Evolutionary conservation across 2,888 invertebrate genomes (phyloP).

Genomic region (Tortricodes alternella): DNA sequence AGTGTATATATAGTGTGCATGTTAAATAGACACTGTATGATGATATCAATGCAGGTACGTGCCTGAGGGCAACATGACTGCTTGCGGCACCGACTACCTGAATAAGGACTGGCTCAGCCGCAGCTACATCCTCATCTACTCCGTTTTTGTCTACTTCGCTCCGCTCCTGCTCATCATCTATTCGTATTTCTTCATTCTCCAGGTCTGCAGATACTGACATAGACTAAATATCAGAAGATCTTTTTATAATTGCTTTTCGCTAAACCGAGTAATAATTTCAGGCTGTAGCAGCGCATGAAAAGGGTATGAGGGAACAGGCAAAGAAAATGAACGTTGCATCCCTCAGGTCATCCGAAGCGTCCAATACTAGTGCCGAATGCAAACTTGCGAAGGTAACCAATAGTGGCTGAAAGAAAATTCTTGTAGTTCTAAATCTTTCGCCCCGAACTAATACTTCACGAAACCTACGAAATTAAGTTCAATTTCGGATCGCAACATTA

Average conservation of each 20-base stretch:
- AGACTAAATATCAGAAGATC: too few species aligned
- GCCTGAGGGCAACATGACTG: constrained; percentile 96
- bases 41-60: constrained; percentile 85
- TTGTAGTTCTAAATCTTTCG: too few species aligned
- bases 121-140: constrained; percentile 91
- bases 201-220: constrained; percentile 70
- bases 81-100: constrained; percentile 95
- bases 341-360: constrained; percentile 89
- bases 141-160: constrained; percentile 89
- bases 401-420: not conserved
- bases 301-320: constrained; percentile 93
- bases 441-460: too few species aligned
- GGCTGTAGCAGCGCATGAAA: constrained; percentile 93
- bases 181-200: constrained; percentile 94
- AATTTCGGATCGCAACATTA: too few species aligned
- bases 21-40: not conserved
- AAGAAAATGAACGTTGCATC: constrained; percentile 97
- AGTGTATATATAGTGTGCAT: not conserved
- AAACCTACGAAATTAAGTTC: too few species aligned
- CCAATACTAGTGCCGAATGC: constrained; percentile 91
- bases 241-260: too few species aligned
- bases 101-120: constrained; percentile 88
- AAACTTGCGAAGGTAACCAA: constrained; percentile 89
- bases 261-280: constrained; percentile 63
- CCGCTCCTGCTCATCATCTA: constrained; percentile 92